Base-by-base conservation (phyloP, 2,113 vertebrate genomes). In the Myrmophylax atrothorax region DNA sequence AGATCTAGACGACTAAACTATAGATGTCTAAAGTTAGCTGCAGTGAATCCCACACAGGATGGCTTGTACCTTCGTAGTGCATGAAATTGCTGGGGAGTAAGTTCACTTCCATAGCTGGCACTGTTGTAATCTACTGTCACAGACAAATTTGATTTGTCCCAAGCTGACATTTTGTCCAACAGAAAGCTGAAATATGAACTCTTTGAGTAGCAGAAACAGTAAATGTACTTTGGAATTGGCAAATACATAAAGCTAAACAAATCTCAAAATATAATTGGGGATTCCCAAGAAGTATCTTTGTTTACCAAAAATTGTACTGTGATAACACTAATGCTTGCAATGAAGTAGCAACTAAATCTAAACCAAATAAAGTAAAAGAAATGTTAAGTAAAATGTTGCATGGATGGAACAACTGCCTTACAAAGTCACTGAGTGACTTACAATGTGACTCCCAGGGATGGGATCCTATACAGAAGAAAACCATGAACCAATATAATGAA, bases 1-100 rank as follows among this genome's bases (percentile, higher is more conserved):
- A 63, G 60, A 87, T 72, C 52, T 89, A 94, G 95, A 87, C 24
- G 14, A 82, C 74, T 87, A 89, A 93, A 82, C 60, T 67, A 58
- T 50, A 82, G 35, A 31, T 74, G 52, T 70, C 68, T 89, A 95
- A 95, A 89, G 37, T 81, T 81, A 94, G 91, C 59, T 94, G 55
- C 80, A 92, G 59, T 63, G 31, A 89, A 70, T 94, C 93, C 82
- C 62, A 89, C 92, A 84, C 77, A 79, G 81, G 82, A 92, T 75
- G 66, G 47, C 28, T 94, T 82, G 33, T 84, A 91, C 38, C 35
- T 78, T 74, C 38, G 33, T 4, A 74, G 47, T 1, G 0, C 52
- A 85, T 3, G 12, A 33, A 72, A 85, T 83, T 14, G 2, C 24
- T 82, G n/a, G 19, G 49, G 31, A 76, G 33, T 20, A 31, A 87